Percentiles rank a stretch among this genome's conserved stretches.
These are phyloP conservation scores for Phortica magna DNA, from an alignment of 2,888 invertebrate species.

Conservation along the genomic window DNA sequence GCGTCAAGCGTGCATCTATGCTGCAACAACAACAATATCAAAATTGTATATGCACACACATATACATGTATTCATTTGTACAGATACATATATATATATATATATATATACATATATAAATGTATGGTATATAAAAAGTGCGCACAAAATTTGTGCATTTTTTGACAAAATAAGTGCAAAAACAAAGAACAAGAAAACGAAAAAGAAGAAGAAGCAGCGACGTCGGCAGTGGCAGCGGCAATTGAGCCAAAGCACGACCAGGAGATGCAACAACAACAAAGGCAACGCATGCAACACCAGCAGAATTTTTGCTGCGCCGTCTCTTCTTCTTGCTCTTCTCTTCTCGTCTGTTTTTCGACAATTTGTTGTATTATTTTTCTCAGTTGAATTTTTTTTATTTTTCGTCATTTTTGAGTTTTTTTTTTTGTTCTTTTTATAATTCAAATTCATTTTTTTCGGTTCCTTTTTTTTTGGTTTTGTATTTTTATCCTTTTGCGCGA, in stretches of 20 bases:
- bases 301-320: not conserved
- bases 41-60: not conserved
- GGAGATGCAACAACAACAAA: not conserved
- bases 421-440: constrained; percentile 27
- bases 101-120: not conserved
- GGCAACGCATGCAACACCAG: constrained; percentile 5
- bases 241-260: constrained; percentile 4
- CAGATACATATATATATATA: not conserved
- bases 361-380: constrained; percentile 33
- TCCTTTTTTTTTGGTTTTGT: constrained; percentile 37
- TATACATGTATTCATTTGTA: not conserved
- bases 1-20: not conserved
- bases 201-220: not conserved
- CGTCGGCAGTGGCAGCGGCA: not conserved
- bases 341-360: not conserved
- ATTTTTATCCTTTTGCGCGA: constrained; percentile 54
- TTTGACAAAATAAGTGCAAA: constrained; percentile 31
- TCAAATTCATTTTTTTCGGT: constrained; percentile 39
- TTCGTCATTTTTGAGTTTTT: not conserved
- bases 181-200: not conserved
- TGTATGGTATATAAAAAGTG: not conserved
- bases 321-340: not conserved
- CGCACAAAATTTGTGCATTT: constrained; percentile 15
- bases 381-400: not conserved
- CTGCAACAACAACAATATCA: not conserved